These are phyloP conservation scores for Brachionus angularis DNA, from an alignment of 1,140 invertebrate species.

Conservation along the genomic window DNA sequence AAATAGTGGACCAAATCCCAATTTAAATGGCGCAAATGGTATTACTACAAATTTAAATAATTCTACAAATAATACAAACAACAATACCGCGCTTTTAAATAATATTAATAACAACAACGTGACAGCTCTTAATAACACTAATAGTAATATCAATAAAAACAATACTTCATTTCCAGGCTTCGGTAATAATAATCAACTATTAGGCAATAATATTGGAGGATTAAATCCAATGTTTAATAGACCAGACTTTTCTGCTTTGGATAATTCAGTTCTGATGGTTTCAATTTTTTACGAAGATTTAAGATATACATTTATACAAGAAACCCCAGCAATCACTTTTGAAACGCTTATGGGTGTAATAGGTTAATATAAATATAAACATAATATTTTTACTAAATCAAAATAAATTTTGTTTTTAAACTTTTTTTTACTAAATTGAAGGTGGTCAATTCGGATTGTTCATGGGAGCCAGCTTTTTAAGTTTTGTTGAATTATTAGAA, in stretches of 20 bases:
- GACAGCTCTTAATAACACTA: no score
- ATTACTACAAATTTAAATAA: no score
- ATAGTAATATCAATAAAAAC: no score
- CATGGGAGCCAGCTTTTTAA: neutral
- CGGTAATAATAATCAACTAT: no score
- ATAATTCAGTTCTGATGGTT: neutral
- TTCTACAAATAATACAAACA: neutral
- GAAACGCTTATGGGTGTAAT: slow-evolving; percentile 26
- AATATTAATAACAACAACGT: no score
- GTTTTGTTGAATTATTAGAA: slow-evolving; percentile 33
- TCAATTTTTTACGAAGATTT: slow-evolving; percentile 28
- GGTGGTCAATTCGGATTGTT: neutral
- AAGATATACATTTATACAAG: slow-evolving; percentile 7
- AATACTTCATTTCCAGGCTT: no score
- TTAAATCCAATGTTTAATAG: neutral
- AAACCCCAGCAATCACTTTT: slow-evolving; percentile 2
- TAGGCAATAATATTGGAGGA: no score
- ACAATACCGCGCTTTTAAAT: neutral
- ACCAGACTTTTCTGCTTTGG: neutral
- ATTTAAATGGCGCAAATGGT: no score
- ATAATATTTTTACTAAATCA: no score
- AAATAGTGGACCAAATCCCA: neutral
- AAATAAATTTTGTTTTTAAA: no score
- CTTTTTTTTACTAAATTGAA: no score
- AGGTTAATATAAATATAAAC: neutral